These are phyloP conservation scores for Autographa gamma DNA, from an alignment of 2,888 invertebrate species.

Conservation along the genomic window DNA sequence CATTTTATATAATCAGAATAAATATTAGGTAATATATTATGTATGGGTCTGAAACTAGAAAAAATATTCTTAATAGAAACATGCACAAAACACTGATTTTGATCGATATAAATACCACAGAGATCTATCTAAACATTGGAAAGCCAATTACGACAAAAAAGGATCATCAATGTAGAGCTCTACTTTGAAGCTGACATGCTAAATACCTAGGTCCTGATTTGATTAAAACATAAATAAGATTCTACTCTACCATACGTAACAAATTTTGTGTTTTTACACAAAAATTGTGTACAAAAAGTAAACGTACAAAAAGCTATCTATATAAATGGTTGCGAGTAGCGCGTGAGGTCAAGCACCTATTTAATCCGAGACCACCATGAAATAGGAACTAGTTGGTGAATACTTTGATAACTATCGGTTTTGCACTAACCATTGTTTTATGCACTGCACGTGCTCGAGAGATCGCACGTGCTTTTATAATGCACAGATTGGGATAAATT, in stretches of 20 bases:
- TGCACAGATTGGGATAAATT: constrained; percentile 39
- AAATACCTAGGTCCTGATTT: background rate
- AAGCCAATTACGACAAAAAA: no score
- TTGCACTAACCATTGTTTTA: constrained; percentile 55
- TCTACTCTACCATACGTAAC: background rate
- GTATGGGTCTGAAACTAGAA: no score
- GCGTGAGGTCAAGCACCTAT: constrained; percentile 58
- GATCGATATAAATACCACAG: no score
- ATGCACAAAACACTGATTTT: no score
- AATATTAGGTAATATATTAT: no score
- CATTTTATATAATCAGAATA: no score
- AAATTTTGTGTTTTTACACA: no score
- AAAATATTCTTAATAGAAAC: no score
- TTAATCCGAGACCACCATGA: constrained; percentile 60
- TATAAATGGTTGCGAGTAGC: constrained; percentile 28
- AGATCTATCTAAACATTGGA: no score
- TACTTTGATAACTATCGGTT: constrained; percentile 50
- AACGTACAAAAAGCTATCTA: constrained; percentile 12
- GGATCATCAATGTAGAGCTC: no score
- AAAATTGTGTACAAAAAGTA: background rate
- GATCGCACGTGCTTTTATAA: constrained; percentile 53
- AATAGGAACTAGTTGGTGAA: constrained; percentile 53
- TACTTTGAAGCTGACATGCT: no score
- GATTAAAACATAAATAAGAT: constrained; percentile 1
- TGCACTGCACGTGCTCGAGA: constrained; percentile 54